Conservation (phyloP, 2,113 vertebrate genomes). For the Pelecanoides urinatrix region DNA sequence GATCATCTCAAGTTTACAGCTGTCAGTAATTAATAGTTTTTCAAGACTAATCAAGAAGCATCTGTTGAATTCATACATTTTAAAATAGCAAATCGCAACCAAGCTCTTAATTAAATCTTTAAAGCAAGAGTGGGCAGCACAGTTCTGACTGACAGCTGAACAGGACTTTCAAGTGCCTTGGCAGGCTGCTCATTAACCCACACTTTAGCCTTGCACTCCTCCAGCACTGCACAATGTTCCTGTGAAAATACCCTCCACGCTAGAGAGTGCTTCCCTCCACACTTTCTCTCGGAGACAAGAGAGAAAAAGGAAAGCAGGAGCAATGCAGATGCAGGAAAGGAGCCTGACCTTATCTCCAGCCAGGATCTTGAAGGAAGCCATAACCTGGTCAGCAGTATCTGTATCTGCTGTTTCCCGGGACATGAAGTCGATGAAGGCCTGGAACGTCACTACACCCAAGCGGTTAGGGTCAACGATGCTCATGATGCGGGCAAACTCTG, state of each 20-base stretch:
- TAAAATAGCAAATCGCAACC: background rate
- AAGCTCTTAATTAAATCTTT: slow-evolving; percentile 14
- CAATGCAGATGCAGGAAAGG: background rate
- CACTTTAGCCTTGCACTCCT: background rate
- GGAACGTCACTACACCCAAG: slow-evolving; percentile 93
- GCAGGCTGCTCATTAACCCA: background rate
- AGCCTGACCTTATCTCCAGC: slow-evolving; percentile 93
- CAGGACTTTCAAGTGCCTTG: background rate
- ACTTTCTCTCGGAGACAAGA: background rate
- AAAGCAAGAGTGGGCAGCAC: slow-evolving; percentile 16
- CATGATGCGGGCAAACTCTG: slow-evolving; percentile 98
- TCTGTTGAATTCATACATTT: slow-evolving; percentile 12
- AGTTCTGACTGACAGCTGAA: slow-evolving; percentile 28
- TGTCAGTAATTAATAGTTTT: background rate
- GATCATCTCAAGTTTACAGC: background rate
- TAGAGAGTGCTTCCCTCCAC: background rate
- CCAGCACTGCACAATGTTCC: background rate
- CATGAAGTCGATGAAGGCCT: slow-evolving; percentile 99
- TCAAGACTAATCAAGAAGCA: slow-evolving; percentile 25
- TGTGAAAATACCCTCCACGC: background rate
- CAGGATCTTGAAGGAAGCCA: slow-evolving; percentile 98
- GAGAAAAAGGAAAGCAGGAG: background rate
- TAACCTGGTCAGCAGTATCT: slow-evolving; percentile 97
- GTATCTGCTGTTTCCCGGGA: slow-evolving; percentile 96
- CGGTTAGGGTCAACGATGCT: slow-evolving; percentile 98